These are phyloP conservation scores for Cuniculus paca DNA, from an alignment of 2,797 vertebrate genomes.

Conservation along the genomic window DNA sequence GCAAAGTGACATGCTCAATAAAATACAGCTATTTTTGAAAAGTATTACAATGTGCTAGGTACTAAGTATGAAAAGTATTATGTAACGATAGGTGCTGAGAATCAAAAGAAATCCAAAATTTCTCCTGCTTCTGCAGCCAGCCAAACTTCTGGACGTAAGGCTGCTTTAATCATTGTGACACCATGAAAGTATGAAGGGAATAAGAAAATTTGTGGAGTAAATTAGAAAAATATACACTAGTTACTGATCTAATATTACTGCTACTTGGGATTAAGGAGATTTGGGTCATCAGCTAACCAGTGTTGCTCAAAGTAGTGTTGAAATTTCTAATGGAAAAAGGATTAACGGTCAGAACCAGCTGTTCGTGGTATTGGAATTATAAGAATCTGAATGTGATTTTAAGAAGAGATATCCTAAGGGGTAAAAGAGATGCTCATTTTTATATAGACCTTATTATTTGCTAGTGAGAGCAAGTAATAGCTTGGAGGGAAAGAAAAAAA, in stretches of 20 bases:
- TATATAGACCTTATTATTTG: background rate
- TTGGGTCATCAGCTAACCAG: conserved; percentile 64
- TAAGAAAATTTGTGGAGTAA: background rate
- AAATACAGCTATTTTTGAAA: background rate
- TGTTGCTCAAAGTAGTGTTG: conserved; percentile 53
- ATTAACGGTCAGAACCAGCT: conserved; percentile 62
- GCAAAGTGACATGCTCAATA: background rate
- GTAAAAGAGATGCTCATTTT: conserved; percentile 22
- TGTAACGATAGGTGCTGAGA: background rate
- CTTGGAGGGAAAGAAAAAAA: background rate
- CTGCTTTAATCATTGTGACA: background rate
- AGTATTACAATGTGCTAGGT: background rate
- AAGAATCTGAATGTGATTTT: conserved; percentile 58
- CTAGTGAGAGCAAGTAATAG: background rate
- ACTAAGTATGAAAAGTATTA: background rate
- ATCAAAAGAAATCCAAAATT: background rate
- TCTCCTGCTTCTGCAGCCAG: background rate
- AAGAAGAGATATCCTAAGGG: background rate
- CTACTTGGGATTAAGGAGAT: conserved; percentile 59
- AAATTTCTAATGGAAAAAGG: conserved; percentile 62
- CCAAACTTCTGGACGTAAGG: background rate
- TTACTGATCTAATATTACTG: background rate
- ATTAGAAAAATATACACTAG: conserved; percentile 54
- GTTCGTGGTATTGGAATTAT: background rate
- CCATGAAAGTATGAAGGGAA: background rate